These are phyloP conservation scores for Drosophila arizonae DNA, from an alignment of 1,140 invertebrate species.

Conservation along the genomic window DNA sequence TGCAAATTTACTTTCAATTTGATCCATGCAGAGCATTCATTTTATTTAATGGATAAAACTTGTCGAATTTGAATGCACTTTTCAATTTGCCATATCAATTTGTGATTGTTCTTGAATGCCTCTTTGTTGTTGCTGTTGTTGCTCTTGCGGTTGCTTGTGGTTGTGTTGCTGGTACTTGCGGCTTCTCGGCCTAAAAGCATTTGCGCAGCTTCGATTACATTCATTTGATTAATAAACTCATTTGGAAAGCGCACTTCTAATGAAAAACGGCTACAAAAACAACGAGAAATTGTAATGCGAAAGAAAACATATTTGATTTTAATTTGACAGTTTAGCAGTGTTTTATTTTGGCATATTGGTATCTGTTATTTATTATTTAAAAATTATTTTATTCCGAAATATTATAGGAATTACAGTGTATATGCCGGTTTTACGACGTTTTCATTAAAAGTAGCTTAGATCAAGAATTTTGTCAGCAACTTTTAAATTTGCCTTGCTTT, in stretches of 20 bases:
- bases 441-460: no score
- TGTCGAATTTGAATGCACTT: conserved; percentile 64
- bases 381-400: no score
- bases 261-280: not conserved
- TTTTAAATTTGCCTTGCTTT: no score
- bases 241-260: conserved; percentile 8
- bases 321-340: no score
- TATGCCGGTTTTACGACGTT: no score
- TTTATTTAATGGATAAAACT: conserved; percentile 68
- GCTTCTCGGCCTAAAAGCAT: conserved; percentile 31
- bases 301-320: no score
- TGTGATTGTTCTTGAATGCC: conserved; percentile 20
- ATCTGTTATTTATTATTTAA: no score
- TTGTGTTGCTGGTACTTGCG: not conserved
- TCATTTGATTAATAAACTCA: conserved; percentile 30
- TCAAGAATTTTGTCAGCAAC: no score
- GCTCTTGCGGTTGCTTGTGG: conserved; percentile 16
- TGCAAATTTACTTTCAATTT: conserved; percentile 52
- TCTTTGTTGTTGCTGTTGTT: conserved; percentile 10
- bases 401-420: no score
- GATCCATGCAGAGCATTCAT: conserved; percentile 40
- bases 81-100: conserved; percentile 65
- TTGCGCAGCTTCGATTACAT: conserved; percentile 19
- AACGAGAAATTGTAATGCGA: no score
- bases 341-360: no score